Base-by-base conservation (phyloP, 2,113 vertebrate species). In the Butastur rufipennis region DNA sequence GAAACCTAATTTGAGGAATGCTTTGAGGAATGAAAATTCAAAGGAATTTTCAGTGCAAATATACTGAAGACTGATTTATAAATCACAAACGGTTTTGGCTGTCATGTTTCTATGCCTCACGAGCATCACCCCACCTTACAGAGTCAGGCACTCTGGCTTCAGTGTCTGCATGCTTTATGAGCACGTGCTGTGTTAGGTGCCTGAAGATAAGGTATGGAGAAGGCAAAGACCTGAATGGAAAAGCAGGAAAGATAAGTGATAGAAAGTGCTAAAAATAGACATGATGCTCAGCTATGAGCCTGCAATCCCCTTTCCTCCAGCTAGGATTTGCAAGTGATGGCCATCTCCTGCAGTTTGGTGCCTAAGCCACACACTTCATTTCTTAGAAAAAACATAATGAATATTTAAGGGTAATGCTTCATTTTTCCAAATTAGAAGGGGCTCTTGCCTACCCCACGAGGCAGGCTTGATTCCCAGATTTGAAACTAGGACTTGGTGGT, bases 1-100 rank as follows among this genome's bases (percentile, higher is more conserved):
- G 73, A 93, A 95, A 71, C 47, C 20, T 83, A 72, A 92, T 90
- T 94, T 88, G n/a, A 77, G n/a, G 48, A 84, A 91, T 2, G 7
- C 22, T 75, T 75, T 81, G 34, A 78, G 22, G 52, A 93, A 93
- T 34, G 21, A 75, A 71, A 88, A 90, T 91, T 93, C 73, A 80
- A 89, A 90, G 48, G 27, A 31, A 7, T 68, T 91, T 93, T 85
- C 53, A 53, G 36, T 56, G 31, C 40, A 82, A 85, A 85, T 81
- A 29, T 61, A 22, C 72, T 56, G 81, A 80, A 93, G 58, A 45
- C 8, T 56, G 40, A 53, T 89, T 82, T 93, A 85, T 72, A 80
- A 86, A 80, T 82, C 58, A 90, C 56, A 85, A 59, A 56, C 4
- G 1, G 13, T 56, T 88, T 59, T 65, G 62, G 42, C 27, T 89